Evolutionary conservation across 2,113 vertebrate species (phyloP), one percentile per base, ranked within the genome.

Genomic region (Rafetus swinhoei): DNA sequence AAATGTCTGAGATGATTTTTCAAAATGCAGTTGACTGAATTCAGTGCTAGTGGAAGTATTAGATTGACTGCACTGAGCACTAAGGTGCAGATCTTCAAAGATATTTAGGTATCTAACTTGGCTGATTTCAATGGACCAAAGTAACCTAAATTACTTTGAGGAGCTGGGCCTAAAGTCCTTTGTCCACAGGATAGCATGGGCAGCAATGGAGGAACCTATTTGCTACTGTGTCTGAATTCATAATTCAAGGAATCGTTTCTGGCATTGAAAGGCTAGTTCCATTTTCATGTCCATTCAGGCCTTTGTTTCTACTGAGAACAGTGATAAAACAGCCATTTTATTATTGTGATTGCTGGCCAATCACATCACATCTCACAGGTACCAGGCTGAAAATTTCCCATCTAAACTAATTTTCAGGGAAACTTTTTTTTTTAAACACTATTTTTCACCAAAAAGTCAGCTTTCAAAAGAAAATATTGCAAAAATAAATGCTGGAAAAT

Each of bases 1-100:
- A 1, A 5, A 0, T 32, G 39, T n/a, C 45, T 81, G 81, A 52
- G 59, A 32, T 3, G 1, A 9, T 74, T 88, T 35, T 77, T 52
- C 59, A 65, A 53, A 65, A 39, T 22, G 12, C 19, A 32, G 24
- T 5, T 54, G 45, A 19, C 21, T 29, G 62, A 65, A 32, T 65
- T 29, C 5, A 22, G 18, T 85, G 54, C 52, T 56, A 13, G 24
- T 5, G 60, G 21, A 86, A 50, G 45, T 35, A 81, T 76, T 89
- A 39, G 82, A 59, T 72, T 6, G 2, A 21, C 14, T 86, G 65
- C 21, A n/a, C n/a, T 83, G 5, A 0, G 65, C 21, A n/a, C n/a
- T 83, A 5, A 0, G 0, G 18, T 8, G 6, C 79, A 65, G 24
- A 53, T 85, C 54, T 57, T 54, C 0, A 0, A 57, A 90, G 60